Conservation (phyloP, 2,888 invertebrate genomes). For the Physocephala rufipes region DNA sequence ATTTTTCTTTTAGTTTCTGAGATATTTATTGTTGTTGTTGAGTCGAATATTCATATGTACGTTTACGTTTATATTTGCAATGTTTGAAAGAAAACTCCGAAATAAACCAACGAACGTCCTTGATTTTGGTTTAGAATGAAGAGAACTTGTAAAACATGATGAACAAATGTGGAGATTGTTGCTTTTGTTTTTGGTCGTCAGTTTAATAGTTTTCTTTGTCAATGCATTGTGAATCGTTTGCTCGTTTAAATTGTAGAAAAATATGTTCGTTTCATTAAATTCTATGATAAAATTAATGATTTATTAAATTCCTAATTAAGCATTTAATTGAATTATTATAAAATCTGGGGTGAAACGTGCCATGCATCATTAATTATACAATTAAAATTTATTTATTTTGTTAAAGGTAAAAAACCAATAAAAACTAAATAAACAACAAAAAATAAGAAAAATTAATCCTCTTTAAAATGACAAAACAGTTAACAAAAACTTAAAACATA, state of each 20-base stretch:
- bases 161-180: background rate
- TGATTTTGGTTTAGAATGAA: background rate
- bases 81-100: background rate
- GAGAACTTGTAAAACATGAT: background rate
- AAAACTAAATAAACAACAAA: background rate
- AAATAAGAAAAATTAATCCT: background rate
- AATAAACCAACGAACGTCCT: slow-evolving; percentile 13
- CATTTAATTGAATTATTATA: slow-evolving; percentile 15
- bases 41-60: background rate
- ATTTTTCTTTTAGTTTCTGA: background rate
- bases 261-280: background rate
- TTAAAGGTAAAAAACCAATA: slow-evolving; percentile 2
- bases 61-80: background rate
- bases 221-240: background rate
- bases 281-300: background rate
- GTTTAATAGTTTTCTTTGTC: background rate
- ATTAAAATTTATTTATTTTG: background rate
- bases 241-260: background rate
- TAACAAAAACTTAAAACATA: background rate
- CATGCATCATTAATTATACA: slow-evolving; percentile 3
- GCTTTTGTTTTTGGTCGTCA: background rate
- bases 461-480: background rate
- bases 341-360: slow-evolving; percentile 35
- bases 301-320: slow-evolving; percentile 12
- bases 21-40: slow-evolving; percentile 6